Conservation (phyloP, 2,113 vertebrate genomes). For the Himantopus leucocephalus region DNA sequence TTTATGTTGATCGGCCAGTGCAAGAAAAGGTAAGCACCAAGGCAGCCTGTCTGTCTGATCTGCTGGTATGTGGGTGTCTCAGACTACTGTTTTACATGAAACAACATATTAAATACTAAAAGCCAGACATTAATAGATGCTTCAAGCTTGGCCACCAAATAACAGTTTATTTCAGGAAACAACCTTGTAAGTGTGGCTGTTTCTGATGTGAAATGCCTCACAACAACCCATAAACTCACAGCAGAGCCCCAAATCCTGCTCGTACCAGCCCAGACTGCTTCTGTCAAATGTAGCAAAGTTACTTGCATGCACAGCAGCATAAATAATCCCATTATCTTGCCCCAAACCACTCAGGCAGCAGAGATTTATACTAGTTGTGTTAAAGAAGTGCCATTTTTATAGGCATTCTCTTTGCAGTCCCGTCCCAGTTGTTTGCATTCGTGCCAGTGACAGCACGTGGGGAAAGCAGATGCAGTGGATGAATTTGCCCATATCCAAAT, state of each 20-base stretch:
- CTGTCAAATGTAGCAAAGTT: not conserved
- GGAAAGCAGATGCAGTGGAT: not conserved
- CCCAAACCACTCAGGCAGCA: not conserved
- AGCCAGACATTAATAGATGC: not conserved
- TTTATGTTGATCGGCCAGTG: constrained; percentile 22
- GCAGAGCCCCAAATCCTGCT: not conserved
- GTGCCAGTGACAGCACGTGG: rapidly evolving
- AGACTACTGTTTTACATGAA: not conserved
- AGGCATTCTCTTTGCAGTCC: not conserved
- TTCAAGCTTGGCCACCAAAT: not conserved
- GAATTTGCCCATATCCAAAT: not conserved
- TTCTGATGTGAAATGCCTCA: not conserved
- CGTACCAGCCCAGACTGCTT: not conserved
- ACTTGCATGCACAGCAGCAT: not conserved
- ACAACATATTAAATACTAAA: not conserved
- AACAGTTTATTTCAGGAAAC: not conserved
- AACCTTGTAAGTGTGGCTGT: not conserved
- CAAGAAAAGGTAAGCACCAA: constrained; percentile 52
- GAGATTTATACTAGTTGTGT: not conserved
- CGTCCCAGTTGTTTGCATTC: not conserved
- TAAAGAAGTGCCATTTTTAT: not conserved
- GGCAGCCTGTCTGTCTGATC: not conserved
- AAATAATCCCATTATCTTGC: not conserved
- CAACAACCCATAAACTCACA: not conserved
- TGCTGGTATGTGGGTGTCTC: not conserved